phyloP scores from a whole-genome alignment of 2,797 vertebrate species.

The Melanotaenia boesemani region DNA sequence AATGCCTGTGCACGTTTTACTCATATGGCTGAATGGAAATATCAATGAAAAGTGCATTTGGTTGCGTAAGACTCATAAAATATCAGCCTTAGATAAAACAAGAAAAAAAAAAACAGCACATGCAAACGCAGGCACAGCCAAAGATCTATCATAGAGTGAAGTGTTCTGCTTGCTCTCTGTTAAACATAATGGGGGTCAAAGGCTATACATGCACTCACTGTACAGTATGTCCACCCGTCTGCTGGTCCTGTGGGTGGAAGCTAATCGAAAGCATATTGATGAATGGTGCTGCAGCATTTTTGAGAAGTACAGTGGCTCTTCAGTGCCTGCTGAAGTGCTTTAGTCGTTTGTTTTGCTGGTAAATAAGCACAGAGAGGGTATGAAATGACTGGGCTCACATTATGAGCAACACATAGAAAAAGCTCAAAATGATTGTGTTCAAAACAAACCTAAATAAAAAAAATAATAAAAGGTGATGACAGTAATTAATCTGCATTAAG shows the following conservation, averaged over 20 bases:
- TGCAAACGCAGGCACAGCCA: background rate
- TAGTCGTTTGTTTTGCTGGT: constrained; percentile 62
- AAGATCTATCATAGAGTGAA: constrained; percentile 32
- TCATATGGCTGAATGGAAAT: constrained; percentile 61
- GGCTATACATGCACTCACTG: constrained; percentile 49
- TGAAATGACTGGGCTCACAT: constrained; percentile 33
- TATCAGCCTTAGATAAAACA: background rate
- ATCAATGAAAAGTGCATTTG: constrained; percentile 60
- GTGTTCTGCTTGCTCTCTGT: constrained; percentile 30
- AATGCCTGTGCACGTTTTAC: constrained; percentile 14
- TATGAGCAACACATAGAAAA: constrained; percentile 29
- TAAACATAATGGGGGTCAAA: constrained; percentile 60
- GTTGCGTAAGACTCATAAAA: constrained; percentile 44
- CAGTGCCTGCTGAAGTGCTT: constrained; percentile 49
- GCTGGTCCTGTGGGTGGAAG: constrained; percentile 50
- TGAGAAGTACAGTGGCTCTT: constrained; percentile 60
- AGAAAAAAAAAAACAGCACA: background rate
- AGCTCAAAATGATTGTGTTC: constrained; percentile 35
- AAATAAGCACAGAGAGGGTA: constrained; percentile 44
- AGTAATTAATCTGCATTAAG: constrained; percentile 46
- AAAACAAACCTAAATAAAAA: constrained; percentile 33
- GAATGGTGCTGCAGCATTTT: constrained; percentile 66
- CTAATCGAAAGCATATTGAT: constrained; percentile 70
- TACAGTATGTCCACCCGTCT: constrained; percentile 36
- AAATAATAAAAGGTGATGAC: constrained; percentile 27